Evolutionary conservation across 2,113 vertebrate species (phyloP), one percentile per base, ranked within the genome.

Genomic region (Todiramphus chloris): DNA sequence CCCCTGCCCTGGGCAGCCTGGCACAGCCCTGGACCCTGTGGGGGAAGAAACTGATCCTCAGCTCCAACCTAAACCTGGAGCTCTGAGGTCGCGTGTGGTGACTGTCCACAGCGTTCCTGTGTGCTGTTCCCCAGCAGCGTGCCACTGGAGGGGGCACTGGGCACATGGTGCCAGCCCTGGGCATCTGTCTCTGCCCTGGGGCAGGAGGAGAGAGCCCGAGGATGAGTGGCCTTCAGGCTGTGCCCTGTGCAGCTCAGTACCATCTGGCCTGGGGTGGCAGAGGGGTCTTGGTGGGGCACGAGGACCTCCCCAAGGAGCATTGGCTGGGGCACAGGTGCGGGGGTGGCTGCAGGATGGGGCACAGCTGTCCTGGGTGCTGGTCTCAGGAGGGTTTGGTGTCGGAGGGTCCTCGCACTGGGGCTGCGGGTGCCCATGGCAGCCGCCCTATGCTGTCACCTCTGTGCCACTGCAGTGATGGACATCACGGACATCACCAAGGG

Each of bases 401-500:
- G 1, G 31, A 13, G 58, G 28, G 7, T 16, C 11, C 17, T 37
- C 46, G 59, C 0, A 1, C 28, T 2, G 19, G 64, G 64, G 44
- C 48, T 69, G 44, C 20, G 0, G 7, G 41, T 5, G 5, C 43
- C 43, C 0, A 1, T 39, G 24, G 51, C 76, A 59, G 66, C 25
- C 1, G 0, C 56, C 33, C 27, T 60, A 80, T 0, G 3, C 27
- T 27, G 48, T 19, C 9, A 1, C 44, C 24, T 81, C 27, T 85
- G 73, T 92, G 66, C 51, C 15, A 0, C 70, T 59, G 60, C 95
- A 97, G 97, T 95, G 80, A 97, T 97, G 97, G 97, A 97, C 90
- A 94, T 97, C 88, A 97, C 96, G 1, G 96, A 97, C 80, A 97
- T 97, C 94, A 77, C 68, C 82, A 97, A 96, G 59, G 96, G 97